These are phyloP conservation scores for Bucorvus abyssinicus DNA, from an alignment of 2,797 vertebrate genomes.

Conservation along the genomic window DNA sequence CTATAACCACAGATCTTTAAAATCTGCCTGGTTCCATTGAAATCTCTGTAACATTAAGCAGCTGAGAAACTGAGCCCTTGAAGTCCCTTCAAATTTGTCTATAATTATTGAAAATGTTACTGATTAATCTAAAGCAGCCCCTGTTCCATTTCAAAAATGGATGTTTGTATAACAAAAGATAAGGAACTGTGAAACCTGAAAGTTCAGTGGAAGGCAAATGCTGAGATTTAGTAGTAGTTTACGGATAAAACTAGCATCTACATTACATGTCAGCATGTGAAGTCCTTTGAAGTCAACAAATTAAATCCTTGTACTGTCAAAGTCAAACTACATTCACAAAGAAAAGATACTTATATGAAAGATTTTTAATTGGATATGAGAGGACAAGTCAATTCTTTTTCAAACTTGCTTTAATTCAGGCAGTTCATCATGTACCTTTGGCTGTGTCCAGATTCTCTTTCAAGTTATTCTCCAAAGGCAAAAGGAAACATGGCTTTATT, in stretches of 20 bases:
- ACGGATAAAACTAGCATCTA: background rate
- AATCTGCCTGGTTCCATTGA: background rate
- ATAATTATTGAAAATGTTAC: background rate
- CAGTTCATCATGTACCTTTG: background rate
- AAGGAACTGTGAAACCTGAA: background rate
- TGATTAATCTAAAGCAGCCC: background rate
- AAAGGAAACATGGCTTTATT: background rate
- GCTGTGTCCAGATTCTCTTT: background rate
- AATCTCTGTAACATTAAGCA: background rate
- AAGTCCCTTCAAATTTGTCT: background rate
- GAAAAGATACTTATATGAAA: background rate
- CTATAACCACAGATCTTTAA: background rate
- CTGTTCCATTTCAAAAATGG: background rate
- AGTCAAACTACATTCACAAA: background rate
- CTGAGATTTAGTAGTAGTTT: background rate
- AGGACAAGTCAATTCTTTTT: background rate
- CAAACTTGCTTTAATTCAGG: background rate
- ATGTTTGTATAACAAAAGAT: background rate
- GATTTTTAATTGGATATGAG: background rate
- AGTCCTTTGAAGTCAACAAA: background rate
- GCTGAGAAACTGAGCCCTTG: background rate
- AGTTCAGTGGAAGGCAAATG: background rate
- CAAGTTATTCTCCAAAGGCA: background rate
- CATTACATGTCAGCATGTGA: background rate
- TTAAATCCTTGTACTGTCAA: background rate